Evolutionary conservation across 2,797 vertebrate genomes (phyloP).

Genomic region (Oophaga sylvatica): DNA sequence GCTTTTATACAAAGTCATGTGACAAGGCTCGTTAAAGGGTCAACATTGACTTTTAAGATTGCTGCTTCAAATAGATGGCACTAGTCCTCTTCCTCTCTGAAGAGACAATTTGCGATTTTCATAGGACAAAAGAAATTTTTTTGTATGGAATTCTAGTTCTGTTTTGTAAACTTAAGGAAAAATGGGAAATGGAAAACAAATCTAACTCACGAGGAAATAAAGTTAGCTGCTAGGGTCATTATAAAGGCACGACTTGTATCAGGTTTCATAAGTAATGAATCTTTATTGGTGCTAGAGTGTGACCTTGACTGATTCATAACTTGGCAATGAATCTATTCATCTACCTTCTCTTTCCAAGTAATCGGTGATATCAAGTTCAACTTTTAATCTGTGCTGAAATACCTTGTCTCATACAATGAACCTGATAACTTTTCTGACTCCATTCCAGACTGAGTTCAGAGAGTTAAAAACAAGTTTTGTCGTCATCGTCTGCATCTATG

Average conservation of each 20-base stretch:
- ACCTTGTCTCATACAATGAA: constrained; percentile 1
- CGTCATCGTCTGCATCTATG: too few species aligned
- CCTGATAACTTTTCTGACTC: background rate
- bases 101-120: too few species aligned
- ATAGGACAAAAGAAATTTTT: background rate
- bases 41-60: too few species aligned
- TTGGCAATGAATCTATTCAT: constrained; percentile 61
- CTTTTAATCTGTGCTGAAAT: constrained; percentile 15
- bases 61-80: too few species aligned
- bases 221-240: constrained; percentile 67
- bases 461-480: background rate
- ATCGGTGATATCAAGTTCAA: background rate
- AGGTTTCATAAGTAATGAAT: constrained; percentile 74
- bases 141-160: background rate
- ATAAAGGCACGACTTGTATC: constrained; percentile 74
- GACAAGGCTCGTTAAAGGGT: too few species aligned
- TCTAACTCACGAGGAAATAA: constrained; percentile 60
- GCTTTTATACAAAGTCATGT: too few species aligned
- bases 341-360: constrained; percentile 23
- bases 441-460: background rate
- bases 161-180: background rate
- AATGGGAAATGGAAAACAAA: background rate
- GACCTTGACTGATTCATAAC: constrained; percentile 72
- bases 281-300: constrained; percentile 72
- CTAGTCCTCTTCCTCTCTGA: too few species aligned